Base-by-base conservation (phyloP, 2,888 invertebrate genomes). In the Drosophila emarginata region DNA sequence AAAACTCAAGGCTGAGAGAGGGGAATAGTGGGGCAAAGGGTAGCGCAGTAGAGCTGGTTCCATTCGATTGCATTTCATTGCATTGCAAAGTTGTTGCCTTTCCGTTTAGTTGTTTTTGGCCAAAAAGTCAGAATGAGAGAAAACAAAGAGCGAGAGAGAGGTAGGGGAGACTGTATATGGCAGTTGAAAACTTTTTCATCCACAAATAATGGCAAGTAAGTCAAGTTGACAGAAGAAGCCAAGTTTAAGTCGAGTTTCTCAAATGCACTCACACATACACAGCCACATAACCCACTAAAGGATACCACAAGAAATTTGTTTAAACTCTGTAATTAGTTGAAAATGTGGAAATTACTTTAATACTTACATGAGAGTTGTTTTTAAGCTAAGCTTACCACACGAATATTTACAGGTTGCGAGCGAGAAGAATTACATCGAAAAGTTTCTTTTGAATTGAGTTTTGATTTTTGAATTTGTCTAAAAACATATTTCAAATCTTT, bases 371-470 rank as follows among this genome's bases (percentile, higher is more conserved):
- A 15, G 14, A 7, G 14, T 52, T 50, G 14, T 23, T 32, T 11
- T 11, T 32, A 53, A 53, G 67, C 77, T 69, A 65, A 67, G 75
- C 76, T 83, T 79, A 86, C 80, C 86, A 76, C 78, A 76, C 84
- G 81, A 83, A 78, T 54, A 73, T 76, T 60, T 60, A 80, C 84
- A 85, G 84, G 84, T 81, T 70, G 84, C 84, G 84, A 85, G 84
- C 78, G 73, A 83, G 84, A 85, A 85, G 84, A 85, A 84, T 79
- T 66, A 84, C 84, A 76, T 67, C 84, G 84, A 85, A 85, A 85
- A 84, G 68, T 28, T 68, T 11, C 0, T 26, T 61, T 21, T 28
- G 54, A 23, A 21, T 50, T 52, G 32, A 52, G n/a, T 14, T 18
- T 36, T 51, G 21, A 2, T 60, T 56, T 26, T 45, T 62, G 21